Percentiles rank a stretch among this genome's conserved stretches.
phyloP scores from a whole-genome alignment of 2,888 invertebrate species.

The Ochlodes sylvanus region DNA sequence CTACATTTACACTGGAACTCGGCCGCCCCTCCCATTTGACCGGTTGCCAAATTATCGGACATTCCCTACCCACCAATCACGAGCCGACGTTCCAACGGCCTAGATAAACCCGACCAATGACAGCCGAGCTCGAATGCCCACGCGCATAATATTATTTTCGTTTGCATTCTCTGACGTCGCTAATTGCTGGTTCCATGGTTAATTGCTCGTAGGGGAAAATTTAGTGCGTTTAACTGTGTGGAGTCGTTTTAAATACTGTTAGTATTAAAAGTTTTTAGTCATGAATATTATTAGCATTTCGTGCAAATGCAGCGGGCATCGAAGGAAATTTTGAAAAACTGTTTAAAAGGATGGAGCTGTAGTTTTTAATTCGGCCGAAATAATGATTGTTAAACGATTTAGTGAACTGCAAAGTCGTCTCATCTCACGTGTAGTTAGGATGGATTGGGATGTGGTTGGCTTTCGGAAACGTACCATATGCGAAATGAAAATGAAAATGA shows the following conservation, averaged over 20 bases:
- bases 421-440: no score
- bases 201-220: conserved; percentile 12
- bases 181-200: conserved; percentile 68
- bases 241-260: conserved; percentile 6
- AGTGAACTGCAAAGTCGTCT: no score
- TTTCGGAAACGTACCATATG: no score
- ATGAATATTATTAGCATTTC: background rate
- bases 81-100: conserved; percentile 8
- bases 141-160: conserved; percentile 63
- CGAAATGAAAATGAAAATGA: no score
- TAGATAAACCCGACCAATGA: conserved; percentile 57
- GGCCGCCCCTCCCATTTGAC: conserved; percentile 34
- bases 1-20: background rate
- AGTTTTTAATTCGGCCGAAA: no score
- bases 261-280: background rate
- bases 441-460: no score
- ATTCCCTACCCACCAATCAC: conserved; percentile 16
- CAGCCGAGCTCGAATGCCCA: conserved; percentile 56
- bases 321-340: no score
- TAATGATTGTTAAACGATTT: no score
- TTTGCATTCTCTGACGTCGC: conserved; percentile 73
- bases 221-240: conserved; percentile 10
- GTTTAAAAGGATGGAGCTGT: no score
- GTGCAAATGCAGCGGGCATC: no score
- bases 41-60: conserved; percentile 35